Base-by-base conservation (phyloP, 37 sponge, comb jelly and placozoan genomes). In the Tethya wilhelma region DNA sequence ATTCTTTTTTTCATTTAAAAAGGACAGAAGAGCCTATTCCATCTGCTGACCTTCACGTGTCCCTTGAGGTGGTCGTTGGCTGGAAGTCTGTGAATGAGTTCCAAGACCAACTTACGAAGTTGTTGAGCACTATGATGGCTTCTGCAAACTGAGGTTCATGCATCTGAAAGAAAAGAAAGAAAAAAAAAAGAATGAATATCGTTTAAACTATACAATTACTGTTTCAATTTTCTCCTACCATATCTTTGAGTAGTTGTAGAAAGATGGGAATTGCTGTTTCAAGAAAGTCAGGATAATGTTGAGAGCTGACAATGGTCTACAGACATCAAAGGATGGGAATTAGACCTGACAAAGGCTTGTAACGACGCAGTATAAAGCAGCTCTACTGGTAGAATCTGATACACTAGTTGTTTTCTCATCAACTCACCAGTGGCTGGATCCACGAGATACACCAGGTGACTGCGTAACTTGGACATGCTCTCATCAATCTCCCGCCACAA, bases 1-100 rank as follows among this genome's bases (percentile, higher is more conserved):
- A 80, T 93, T 96, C 72, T 98, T 96, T 71, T 98, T 96, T 84
- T 98, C 96, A 64, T 98, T n/a, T n/a, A n/a, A n/a, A n/a, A n/a
- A n/a, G n/a, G n/a, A n/a, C n/a, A n/a, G n/a, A n/a, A n/a, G n/a
- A n/a, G n/a, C n/a, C n/a, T n/a, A n/a, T n/a, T n/a, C n/a, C n/a
- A 26, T 25, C 5, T 59, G 9, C 58, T 38, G 34, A 93, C 94
- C 84, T 90, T 94, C 57, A 90, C 95, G 68, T 95, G 87, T 0
- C 76, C 88, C 67, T 88, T 93, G 32, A 98, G 78, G 36, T 84
- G 76, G 37, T 93, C 90, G 56, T 93, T 98, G n/a, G 94, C 63
- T 31, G 99, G 99, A 0, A 98, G 79, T 49, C 99, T 73, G 68
- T 98, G 94, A 31, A 98, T 91, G 58, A 98, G 56, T 66, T 98